phyloP scores from a whole-genome alignment of 2,888 invertebrate species.

The Andrena bucephala region DNA sequence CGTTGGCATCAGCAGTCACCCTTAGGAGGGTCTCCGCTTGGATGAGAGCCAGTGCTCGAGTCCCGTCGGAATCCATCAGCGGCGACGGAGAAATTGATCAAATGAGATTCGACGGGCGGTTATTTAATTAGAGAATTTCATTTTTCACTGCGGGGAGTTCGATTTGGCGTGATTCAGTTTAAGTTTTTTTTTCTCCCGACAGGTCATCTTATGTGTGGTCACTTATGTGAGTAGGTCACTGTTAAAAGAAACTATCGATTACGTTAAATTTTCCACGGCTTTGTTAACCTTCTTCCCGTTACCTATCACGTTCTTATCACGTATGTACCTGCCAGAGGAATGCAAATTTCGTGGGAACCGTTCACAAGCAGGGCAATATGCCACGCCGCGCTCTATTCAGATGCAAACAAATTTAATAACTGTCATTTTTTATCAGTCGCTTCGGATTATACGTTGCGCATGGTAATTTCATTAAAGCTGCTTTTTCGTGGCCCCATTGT shows the following conservation, averaged over 20 bases:
- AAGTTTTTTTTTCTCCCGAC: too few species aligned
- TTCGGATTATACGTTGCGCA: not conserved
- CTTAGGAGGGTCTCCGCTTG: conserved; percentile 26
- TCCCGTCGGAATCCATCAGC: conserved; percentile 23
- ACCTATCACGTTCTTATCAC: too few species aligned
- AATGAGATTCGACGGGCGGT: not conserved
- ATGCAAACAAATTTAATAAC: not conserved
- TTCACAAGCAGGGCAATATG: not conserved
- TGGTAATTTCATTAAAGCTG: not conserved
- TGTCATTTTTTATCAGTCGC: not conserved
- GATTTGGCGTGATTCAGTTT: not conserved
- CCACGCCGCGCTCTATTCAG: not conserved
- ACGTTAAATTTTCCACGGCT: too few species aligned
- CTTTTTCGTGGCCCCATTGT: not conserved
- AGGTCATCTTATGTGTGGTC: too few species aligned
- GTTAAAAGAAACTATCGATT: too few species aligned
- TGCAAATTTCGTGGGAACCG: not conserved
- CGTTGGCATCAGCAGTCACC: conserved; percentile 19
- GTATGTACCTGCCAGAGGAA: not conserved
- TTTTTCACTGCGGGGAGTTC: not conserved
- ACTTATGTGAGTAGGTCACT: too few species aligned
- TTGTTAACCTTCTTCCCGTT: too few species aligned
- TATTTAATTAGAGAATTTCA: conserved; percentile 35
- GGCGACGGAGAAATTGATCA: conserved; percentile 21
- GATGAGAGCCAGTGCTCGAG: conserved; percentile 39